Evolutionary conservation across 2,797 vertebrate genomes (phyloP).

Genomic region (Poecilia velifera): DNA sequence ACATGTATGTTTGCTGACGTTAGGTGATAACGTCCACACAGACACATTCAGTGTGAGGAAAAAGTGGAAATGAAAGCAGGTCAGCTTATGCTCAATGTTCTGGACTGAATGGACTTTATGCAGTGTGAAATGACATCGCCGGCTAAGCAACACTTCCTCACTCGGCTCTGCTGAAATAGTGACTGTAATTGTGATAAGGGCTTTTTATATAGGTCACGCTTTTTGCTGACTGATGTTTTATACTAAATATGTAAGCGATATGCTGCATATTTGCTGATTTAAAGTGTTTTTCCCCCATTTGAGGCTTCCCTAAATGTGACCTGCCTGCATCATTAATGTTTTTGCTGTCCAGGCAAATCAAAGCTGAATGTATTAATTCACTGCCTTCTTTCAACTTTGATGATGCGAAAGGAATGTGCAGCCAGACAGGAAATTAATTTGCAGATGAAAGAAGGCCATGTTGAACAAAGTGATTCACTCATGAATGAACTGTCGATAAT

Average conservation of each 20-base stretch:
- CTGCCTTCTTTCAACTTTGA: neutral
- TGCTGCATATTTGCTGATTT: slow-evolving; percentile 1
- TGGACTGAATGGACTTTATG: slow-evolving; percentile 55
- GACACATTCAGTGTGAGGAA: neutral
- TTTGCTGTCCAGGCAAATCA: neutral
- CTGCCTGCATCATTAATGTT: slow-evolving; percentile 2
- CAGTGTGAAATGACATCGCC: slow-evolving; percentile 20
- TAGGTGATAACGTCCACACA: neutral
- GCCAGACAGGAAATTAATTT: slow-evolving; percentile 10
- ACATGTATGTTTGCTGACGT: slow-evolving; percentile 18
- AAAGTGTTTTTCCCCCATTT: neutral
- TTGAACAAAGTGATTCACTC: neutral
- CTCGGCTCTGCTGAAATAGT: slow-evolving; percentile 7
- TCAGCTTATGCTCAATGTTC: slow-evolving; percentile 54
- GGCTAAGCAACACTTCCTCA: slow-evolving; percentile 33
- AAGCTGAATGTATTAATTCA: neutral
- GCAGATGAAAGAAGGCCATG: slow-evolving; percentile 1
- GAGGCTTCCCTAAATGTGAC: neutral
- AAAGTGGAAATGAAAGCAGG: slow-evolving; percentile 35
- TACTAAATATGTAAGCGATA: slow-evolving; percentile 1
- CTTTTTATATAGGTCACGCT: slow-evolving; percentile 35
- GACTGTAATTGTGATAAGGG: slow-evolving; percentile 6
- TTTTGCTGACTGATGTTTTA: slow-evolving; percentile 21
- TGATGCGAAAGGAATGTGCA: neutral
- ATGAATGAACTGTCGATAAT: neutral